Percentiles rank a stretch among this genome's conserved stretches.
Evolutionary conservation across 2,888 invertebrate genomes (phyloP).

Genomic region (Lamellibrachia columna): DNA sequence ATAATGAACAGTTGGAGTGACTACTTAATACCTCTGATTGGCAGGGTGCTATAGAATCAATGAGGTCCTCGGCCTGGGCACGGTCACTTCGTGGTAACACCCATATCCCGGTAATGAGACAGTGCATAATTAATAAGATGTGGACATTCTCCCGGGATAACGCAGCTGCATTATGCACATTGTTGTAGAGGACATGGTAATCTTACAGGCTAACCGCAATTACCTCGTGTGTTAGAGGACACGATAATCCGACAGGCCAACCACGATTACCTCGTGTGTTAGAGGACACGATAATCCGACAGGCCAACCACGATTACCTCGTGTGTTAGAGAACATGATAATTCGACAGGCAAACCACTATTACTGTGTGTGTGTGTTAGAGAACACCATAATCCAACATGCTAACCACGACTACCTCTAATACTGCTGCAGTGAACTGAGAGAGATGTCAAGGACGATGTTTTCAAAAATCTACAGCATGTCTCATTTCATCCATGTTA

Average conservation of each 20-base stretch:
- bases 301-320: background rate
- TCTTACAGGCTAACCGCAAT: slow-evolving; percentile 8
- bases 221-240: background rate
- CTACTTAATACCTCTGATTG: background rate
- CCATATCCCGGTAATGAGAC: slow-evolving; percentile 1
- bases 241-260: background rate
- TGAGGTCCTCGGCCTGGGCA: background rate
- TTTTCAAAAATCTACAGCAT: background rate
- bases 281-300: background rate
- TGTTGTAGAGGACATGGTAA: background rate
- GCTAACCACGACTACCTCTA: slow-evolving; percentile 9
- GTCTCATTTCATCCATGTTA: background rate
- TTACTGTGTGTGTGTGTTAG: background rate
- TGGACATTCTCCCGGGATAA: background rate
- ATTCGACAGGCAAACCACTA: background rate
- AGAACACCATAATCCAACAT: background rate
- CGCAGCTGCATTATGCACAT: background rate
- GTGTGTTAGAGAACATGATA: background rate
- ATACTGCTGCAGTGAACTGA: background rate
- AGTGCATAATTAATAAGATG: slow-evolving; percentile 12
- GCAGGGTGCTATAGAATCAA: background rate
- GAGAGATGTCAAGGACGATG: background rate
- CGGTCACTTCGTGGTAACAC: background rate
- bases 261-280: background rate
- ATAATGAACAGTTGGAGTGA: background rate